Evolutionary conservation across 2,888 invertebrate genomes (phyloP), one percentile per base, ranked within the genome.

Genomic region (Cephus runcator): DNA sequence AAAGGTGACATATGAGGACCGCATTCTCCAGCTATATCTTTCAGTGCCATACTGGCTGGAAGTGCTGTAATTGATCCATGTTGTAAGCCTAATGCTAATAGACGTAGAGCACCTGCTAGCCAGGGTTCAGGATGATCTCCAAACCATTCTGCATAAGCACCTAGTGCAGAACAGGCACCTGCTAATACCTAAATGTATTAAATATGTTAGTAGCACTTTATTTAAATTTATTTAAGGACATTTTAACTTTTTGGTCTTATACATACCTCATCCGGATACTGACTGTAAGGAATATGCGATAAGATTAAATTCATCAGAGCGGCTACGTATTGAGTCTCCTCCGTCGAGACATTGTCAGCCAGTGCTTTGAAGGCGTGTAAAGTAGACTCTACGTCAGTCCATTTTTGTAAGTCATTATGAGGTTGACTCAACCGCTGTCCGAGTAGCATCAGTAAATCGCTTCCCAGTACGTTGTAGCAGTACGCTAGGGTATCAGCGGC

Each of bases 81-180:
- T 0, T 88, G 87, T 15, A 97, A 91, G 1, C 96, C 96, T 68
- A 95, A 92, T 30, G 94, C 92, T 4, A 96, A 92, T 34, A 97
- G 91, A n/a, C 95, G 95, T 77, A 97, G 92, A 11, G 95, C 94
- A 79, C 93, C 93, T 35, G 93, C 93, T 82, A 97, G 92, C 90
- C 94, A 94, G 0, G 89, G 89, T 31, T 94, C 93, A 0, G 95
- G 95, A 92, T 96, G 95, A 75, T 93, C 93, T 81, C 94, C 94
- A 78, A 98, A 93, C 98, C 98, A 98, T 85, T 96, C 95, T 33
- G 97, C 96, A 92, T 97, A 98, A 0, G 96, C 94, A 75, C 97
- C 96, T 94, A 91, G 80, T 3, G 89, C 86, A 1, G 88, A 87
- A 75, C 91, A 91, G 0, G 90, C 90, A 71, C 87, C 85, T 9